Percentiles rank a stretch among this genome's conserved stretches.
phyloP scores from a whole-genome alignment of 2,113 vertebrate species.

The Lepus timidus region DNA sequence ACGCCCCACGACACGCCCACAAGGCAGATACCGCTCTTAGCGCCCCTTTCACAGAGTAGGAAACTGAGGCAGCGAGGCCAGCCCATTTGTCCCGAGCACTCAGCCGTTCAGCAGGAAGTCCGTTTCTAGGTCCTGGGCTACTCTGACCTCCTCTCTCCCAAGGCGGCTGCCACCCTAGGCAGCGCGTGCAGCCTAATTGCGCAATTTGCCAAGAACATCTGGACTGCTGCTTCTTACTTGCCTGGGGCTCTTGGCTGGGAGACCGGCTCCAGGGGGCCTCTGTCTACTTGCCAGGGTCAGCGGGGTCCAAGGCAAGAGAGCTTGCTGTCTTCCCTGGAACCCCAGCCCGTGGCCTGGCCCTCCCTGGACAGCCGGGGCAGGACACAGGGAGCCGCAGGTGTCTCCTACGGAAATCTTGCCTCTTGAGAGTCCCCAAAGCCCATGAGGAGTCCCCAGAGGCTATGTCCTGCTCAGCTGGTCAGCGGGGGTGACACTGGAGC shows the following conservation, averaged over 20 bases:
- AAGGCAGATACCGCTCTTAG: background rate
- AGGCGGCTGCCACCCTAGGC: background rate
- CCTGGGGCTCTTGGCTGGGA: background rate
- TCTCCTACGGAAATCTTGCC: background rate
- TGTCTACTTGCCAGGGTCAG: background rate
- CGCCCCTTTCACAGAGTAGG: background rate
- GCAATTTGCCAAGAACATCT: background rate
- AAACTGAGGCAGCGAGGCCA: background rate
- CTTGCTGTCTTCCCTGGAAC: too few relatives aligned
- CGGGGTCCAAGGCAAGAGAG: background rate
- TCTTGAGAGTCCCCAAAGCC: background rate
- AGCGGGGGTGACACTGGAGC: too few relatives aligned
- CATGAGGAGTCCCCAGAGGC: background rate
- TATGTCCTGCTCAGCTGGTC: background rate
- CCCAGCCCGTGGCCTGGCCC: too few relatives aligned
- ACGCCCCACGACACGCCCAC: background rate
- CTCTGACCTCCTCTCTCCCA: background rate
- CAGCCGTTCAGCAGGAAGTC: background rate
- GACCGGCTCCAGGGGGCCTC: background rate
- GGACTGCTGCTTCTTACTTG: background rate
- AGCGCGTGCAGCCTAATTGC: accelerated
- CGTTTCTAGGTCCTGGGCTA: background rate
- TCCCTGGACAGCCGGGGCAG: background rate
- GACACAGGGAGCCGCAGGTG: background rate
- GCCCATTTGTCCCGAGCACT: background rate